A percentile compares a stretch with the other conserved stretches of the same genome.
These are phyloP conservation scores for Amblyraja radiata DNA, from an alignment of 2,797 vertebrate species.

Conservation along the genomic window DNA sequence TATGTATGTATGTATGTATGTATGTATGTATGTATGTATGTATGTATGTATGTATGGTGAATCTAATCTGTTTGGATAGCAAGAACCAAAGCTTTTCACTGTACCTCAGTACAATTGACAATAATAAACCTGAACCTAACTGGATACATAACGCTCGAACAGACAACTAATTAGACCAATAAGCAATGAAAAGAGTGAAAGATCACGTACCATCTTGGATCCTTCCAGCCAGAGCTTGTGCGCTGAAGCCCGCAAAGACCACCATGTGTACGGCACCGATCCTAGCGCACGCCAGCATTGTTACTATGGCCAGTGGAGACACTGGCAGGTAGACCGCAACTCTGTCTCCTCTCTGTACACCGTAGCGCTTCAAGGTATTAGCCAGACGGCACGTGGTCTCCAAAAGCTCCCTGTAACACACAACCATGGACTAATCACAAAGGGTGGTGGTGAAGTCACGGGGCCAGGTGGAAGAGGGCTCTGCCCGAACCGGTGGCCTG, in stretches of 20 bases:
- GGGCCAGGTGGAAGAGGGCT: too few relatives aligned
- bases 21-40: too few relatives aligned
- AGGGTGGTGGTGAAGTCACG: too few relatives aligned
- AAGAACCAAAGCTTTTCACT: too few relatives aligned
- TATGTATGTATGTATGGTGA: too few relatives aligned
- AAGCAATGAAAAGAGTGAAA: too few relatives aligned
- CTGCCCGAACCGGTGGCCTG: too few relatives aligned
- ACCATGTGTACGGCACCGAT: conserved; percentile 83
- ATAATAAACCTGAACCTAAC: too few relatives aligned
- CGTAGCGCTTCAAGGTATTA: conserved; percentile 76
- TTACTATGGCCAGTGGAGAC: conserved; percentile 77
- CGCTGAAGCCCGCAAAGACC: conserved; percentile 90
- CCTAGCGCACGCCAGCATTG: conserved; percentile 89
- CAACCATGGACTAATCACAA: background rate
- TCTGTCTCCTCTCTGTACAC: conserved; percentile 73
- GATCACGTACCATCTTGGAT: conserved; percentile 78
- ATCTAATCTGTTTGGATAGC: too few relatives aligned
- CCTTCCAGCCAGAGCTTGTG: conserved; percentile 77
- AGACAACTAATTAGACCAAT: background rate
- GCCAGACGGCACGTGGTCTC: conserved; percentile 87
- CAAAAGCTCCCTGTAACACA: conserved; percentile 70
- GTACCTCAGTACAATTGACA: too few relatives aligned
- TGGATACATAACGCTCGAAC: background rate
- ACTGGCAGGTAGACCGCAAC: conserved; percentile 91
- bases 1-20: too few relatives aligned